phyloP scores from a whole-genome alignment of 2,113 vertebrate genomes.

The Enhydra lutris region DNA sequence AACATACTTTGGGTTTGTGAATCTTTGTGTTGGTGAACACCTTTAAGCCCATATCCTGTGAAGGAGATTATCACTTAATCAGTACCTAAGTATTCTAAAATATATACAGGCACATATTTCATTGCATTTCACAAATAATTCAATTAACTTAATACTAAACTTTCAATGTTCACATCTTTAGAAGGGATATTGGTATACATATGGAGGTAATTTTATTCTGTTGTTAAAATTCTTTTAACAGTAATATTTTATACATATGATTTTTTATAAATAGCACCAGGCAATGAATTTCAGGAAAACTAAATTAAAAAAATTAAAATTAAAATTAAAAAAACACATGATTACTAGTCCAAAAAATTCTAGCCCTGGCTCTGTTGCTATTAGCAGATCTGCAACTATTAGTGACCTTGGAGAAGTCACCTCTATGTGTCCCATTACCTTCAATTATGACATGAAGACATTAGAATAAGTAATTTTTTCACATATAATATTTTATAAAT shows the following conservation, averaged over 20 bases:
- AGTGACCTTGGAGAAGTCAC: not conserved
- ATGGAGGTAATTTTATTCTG: not conserved
- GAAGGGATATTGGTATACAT: not conserved
- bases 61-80: constrained; percentile 66
- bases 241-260: not conserved
- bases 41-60: constrained; percentile 80
- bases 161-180: not conserved
- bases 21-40: constrained; percentile 83
- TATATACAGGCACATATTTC: not conserved
- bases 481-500: not conserved
- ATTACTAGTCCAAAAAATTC: not conserved
- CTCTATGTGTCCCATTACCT: not conserved
- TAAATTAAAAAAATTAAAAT: too few relatives aligned
- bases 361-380: not conserved
- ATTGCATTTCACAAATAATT: not conserved
- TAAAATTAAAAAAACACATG: not conserved
- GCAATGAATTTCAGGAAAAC: not conserved
- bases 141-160: constrained; percentile 13
- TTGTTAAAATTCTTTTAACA: not conserved
- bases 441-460: not conserved
- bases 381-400: not conserved
- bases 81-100: constrained; percentile 35
- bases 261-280: not conserved
- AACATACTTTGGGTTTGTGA: constrained; percentile 71
- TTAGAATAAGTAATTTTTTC: not conserved